phyloP scores from a whole-genome alignment of 2,113 vertebrate genomes.

The Gnathonemus longibarbis region DNA sequence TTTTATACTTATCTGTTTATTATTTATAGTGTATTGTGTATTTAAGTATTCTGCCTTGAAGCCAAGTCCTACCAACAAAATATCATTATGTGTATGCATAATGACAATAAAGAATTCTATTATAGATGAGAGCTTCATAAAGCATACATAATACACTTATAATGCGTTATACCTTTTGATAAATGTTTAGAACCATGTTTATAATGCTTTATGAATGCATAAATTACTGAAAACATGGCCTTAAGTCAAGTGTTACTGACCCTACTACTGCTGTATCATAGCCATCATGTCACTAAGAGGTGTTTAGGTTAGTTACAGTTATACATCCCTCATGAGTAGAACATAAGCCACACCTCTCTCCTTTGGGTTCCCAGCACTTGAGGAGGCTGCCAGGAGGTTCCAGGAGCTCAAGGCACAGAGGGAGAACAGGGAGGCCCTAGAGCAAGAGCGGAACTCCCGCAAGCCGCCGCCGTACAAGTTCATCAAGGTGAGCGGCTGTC shows the following conservation, averaged over 20 bases:
- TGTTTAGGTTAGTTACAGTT: not conserved
- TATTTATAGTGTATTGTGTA: not conserved
- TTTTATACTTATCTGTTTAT: not conserved
- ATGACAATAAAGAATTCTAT: not conserved
- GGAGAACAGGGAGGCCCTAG: constrained; percentile 92
- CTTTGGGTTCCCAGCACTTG: constrained; percentile 67
- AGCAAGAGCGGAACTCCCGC: constrained; percentile 86
- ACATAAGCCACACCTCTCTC: not conserved
- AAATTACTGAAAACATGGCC: no score
- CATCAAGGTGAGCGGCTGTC: constrained; percentile 70
- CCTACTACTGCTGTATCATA: not conserved
- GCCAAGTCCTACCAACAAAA: not conserved
- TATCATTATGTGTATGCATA: not conserved
- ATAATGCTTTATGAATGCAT: no score
- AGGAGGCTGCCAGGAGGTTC: constrained; percentile 94
- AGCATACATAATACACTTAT: no score
- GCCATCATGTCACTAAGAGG: not conserved
- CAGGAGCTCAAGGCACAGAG: constrained; percentile 95
- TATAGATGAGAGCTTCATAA: no score
- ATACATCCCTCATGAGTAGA: not conserved
- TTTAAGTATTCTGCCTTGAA: not conserved
- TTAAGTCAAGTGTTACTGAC: no score
- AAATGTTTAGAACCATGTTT: no score
- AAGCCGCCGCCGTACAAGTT: constrained; percentile 94
- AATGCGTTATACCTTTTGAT: no score